A percentile compares a stretch with the other conserved stretches of the same genome.
Conservation (phyloP, 2,113 vertebrate genomes). For the Crotalus tigris region DNA sequence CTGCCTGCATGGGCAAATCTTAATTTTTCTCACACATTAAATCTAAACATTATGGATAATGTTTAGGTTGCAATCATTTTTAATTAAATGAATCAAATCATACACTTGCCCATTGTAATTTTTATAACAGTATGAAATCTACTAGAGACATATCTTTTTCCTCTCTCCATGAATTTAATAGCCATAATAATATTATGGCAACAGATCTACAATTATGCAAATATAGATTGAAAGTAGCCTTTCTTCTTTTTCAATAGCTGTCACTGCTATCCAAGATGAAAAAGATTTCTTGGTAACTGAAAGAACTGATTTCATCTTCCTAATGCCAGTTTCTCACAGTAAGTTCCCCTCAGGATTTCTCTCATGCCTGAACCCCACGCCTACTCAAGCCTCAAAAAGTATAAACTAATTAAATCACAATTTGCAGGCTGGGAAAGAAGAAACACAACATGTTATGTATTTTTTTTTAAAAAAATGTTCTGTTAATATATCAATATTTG, state of each 20-base stretch:
- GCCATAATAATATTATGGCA: neutral
- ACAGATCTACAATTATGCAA: neutral
- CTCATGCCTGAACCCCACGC: neutral
- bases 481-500: neutral
- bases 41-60: neutral
- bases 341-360: slow-evolving; percentile 10
- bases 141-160: neutral
- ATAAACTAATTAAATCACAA: neutral
- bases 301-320: neutral
- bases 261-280: neutral
- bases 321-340: slow-evolving; percentile 3
- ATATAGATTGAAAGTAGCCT: neutral
- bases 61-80: neutral
- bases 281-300: neutral
- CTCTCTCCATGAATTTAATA: neutral
- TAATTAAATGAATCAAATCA: neutral
- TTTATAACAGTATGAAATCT: neutral
- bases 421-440: slow-evolving; percentile 27
- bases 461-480: slow-evolving; percentile 7
- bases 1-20: neutral
- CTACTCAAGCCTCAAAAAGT: neutral
- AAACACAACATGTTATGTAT: neutral
- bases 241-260: neutral
- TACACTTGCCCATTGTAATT: neutral
- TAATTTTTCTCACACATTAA: neutral